Base-by-base conservation (phyloP, 2,888 invertebrate species). In the Drosophila algonquin region DNA sequence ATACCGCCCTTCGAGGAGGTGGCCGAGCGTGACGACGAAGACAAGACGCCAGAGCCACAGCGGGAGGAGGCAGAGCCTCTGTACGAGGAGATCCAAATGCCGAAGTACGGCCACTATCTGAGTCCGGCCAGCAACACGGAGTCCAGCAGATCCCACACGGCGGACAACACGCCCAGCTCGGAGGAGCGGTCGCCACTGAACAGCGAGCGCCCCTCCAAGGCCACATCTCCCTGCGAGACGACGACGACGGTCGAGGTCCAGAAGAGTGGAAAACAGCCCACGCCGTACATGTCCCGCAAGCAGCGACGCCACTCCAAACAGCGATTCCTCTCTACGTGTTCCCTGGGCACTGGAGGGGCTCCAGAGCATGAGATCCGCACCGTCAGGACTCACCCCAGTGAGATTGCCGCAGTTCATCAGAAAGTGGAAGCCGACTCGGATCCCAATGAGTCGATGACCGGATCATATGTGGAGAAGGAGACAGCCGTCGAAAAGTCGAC, bases 1-100 rank as follows among this genome's bases (percentile, higher is more conserved):
- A 97, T 97, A 76, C 97, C 97, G 7, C 97, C 97, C 0, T 92
- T 96, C 24, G 95, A 95, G 80, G 95, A 95, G 47, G 96, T 97
- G 0, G 91, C 96, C n/a, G 95, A 95, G 63, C 94, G 94, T n/a
- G 92, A 95, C 45, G 94, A 94, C 51, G 94, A 94, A 52, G 93
- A 94, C 4, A 94, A 94, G 52, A 93, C 91, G 4, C 92, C 93
- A 45, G 91, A 91, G 27, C 82, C 89, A 1, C 52, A 67, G 52
- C 93, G 93, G 0, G 84, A 82, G 0, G 89, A 90, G 54, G 70
- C 79, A 5, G 85, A 90, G 62, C 84, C 90, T 3, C 75, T 88
- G 24, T 91, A 90, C 53, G 90, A 91, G 47, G 93, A 94, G 87
- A 93, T 94, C 10, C 78, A 85, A 69, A 82, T 94, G 55, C 94